Evolutionary conservation across 2,888 invertebrate genomes (phyloP), one percentile per base, ranked within the genome.

Genomic region (Torymus aiolomorphi): DNA sequence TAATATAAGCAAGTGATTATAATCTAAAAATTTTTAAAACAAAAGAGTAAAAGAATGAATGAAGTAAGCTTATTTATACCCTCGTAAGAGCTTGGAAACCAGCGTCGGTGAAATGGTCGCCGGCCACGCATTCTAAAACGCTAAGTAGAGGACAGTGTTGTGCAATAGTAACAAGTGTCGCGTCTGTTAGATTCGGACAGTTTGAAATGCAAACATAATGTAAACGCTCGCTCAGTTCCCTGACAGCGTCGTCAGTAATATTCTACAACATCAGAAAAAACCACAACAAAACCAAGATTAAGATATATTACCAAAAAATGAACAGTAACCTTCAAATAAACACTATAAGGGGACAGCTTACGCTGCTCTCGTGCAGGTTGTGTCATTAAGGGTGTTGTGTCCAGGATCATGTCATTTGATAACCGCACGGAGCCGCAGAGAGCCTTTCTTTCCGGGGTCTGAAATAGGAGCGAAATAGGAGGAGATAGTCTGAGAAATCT

Each of bases 81-180:
- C 95, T 95, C 16, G 98, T 96, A 83, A 99, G 92, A 16, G 97
- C 97, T 91, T 97, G 97, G 92, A 99, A 99, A 79, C 98, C 99
- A 83, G 95, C 94, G 90, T 99, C 99, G 12, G 98, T 98, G 87
- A 99, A 96, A 88, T 96, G 97, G 70, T 95, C 95, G 91, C 99
- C 99, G 83, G 97, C 95, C 62, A 99, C 97, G 85, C 98, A 96
- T 92, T 99, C 98, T 80, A 99, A 92, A 2, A 98, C 97, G 87
- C 95, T 96, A 83, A 98, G 93, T 85, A 95, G 93, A 67, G 95
- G 95, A 91, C 98, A 98, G 89, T 95, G 94, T 87, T 96, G 95
- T 74, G 98, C 97, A 83, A 99, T 91, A 59, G 97, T 95, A 84
- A 95, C 93, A 81, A 99, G 93, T 18, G 97, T 93, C 59, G 94